A percentile compares a stretch with the other conserved stretches of the same genome.
Evolutionary conservation across 2,888 invertebrate genomes (phyloP).

Genomic region (Pyrrhosoma nymphula): DNA sequence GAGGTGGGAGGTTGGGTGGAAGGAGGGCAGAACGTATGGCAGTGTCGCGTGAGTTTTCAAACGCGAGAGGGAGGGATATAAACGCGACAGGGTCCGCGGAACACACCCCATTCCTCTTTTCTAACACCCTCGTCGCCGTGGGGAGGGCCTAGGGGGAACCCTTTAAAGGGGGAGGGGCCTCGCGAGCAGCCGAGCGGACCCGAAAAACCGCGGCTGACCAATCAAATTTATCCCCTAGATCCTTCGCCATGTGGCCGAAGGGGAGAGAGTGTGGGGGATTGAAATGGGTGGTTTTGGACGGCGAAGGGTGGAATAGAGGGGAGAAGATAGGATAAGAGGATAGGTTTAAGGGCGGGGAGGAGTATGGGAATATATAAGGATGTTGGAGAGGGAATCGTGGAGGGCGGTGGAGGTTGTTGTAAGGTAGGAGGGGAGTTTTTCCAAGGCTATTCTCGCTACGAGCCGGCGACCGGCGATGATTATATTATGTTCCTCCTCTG

Average conservation of each 20-base stretch:
- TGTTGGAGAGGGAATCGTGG: neutral
- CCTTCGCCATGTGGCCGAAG: neutral
- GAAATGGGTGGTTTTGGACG: neutral
- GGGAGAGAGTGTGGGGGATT: neutral
- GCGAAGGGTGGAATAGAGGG: neutral
- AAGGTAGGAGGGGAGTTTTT: neutral
- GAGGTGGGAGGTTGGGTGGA: neutral
- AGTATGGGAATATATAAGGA: neutral
- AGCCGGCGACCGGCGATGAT: conserved; percentile 23
- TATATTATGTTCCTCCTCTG: conserved; percentile 31
- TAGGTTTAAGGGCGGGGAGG: neutral
- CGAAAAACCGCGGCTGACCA: conserved; percentile 44
- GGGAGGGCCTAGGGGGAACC: neutral
- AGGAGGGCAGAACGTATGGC: neutral
- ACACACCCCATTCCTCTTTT: neutral
- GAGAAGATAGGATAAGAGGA: neutral
- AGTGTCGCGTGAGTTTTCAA: neutral
- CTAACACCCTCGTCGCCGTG: neutral
- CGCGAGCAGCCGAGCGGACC: neutral
- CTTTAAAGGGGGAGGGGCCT: neutral
- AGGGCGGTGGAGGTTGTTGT: neutral
- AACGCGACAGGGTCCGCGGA: neutral
- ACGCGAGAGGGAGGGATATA: neutral
- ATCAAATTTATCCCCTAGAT: conserved; percentile 9
- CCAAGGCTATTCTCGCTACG: conserved; percentile 16